phyloP scores from a whole-genome alignment of 2,888 invertebrate genomes.

The Polyploca ridens region DNA sequence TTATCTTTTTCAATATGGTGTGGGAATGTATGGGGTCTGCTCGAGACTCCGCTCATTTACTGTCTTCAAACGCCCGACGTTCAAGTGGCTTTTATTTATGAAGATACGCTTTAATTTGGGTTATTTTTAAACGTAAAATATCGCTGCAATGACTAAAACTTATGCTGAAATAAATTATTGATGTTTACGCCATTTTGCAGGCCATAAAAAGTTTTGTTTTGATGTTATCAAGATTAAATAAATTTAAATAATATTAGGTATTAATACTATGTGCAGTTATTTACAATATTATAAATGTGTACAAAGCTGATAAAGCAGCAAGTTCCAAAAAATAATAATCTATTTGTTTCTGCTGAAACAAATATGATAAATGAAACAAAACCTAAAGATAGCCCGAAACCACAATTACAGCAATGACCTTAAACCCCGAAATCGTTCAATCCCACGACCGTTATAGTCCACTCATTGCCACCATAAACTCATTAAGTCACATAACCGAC shows the following conservation, averaged over 20 bases:
- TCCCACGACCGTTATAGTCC: constrained; percentile 72
- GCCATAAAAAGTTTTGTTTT: constrained; percentile 1
- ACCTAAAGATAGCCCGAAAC: constrained; percentile 11
- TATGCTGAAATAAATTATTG: constrained; percentile 3
- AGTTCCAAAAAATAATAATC: neutral
- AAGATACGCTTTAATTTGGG: constrained; percentile 63
- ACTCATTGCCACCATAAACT: constrained; percentile 77
- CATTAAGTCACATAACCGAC: constrained; percentile 81
- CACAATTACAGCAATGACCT: constrained; percentile 40
- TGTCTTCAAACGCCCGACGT: constrained; percentile 33
- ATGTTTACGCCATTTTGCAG: constrained; percentile 1
- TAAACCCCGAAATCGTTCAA: constrained; percentile 52
- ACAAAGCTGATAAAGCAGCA: too few species aligned
- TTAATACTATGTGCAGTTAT: neutral
- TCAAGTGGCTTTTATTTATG: constrained; percentile 73
- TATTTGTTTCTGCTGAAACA: neutral
- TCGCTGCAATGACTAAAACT: neutral
- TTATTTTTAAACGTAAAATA: constrained; percentile 43
- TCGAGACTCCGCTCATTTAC: constrained; percentile 40
- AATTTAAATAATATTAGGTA: neutral
- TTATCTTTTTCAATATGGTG: constrained; percentile 77
- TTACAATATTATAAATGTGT: too few species aligned
- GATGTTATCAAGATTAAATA: constrained; percentile 1
- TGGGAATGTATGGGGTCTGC: constrained; percentile 61
- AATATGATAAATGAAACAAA: neutral